Evolutionary conservation across 2,797 vertebrate species (phyloP).

Genomic region (Scolopax rusticola): DNA sequence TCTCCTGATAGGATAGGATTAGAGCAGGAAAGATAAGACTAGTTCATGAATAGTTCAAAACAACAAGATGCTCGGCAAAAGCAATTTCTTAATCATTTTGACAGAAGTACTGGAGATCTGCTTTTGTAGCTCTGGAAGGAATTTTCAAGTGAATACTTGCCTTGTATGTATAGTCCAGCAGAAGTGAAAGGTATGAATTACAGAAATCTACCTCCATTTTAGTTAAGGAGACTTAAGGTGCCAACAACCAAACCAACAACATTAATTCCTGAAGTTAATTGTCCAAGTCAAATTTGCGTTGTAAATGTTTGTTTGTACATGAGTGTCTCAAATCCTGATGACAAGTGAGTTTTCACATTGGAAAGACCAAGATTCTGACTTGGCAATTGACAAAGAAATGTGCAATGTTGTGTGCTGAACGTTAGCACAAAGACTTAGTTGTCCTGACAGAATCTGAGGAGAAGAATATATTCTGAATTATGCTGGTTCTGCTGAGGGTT

Average conservation of each 20-base stretch:
- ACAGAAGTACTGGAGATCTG: slow-evolving; percentile 21
- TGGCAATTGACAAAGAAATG: not conserved
- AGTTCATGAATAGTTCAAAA: slow-evolving; percentile 38
- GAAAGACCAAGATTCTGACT: not conserved
- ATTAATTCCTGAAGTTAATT: not conserved
- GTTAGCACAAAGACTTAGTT: not conserved
- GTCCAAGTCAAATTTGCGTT: not conserved
- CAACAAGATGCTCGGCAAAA: not conserved
- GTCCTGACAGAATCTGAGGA: not conserved
- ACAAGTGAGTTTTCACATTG: not conserved
- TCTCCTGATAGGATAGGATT: not conserved
- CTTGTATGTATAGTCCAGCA: not conserved
- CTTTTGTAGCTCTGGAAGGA: slow-evolving; percentile 38
- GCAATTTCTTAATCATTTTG: slow-evolving; percentile 36
- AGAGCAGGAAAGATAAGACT: not conserved
- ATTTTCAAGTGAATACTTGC: slow-evolving; percentile 18
- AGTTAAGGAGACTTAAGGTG: not conserved
- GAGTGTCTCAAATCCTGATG: not conserved
- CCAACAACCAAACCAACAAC: not conserved
- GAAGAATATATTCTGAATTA: not conserved
- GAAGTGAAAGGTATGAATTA: not conserved
- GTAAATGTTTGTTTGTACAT: not conserved
- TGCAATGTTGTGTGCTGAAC: not conserved
- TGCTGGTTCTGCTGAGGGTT: not conserved
- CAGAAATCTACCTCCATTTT: not conserved